Evolutionary conservation across 2,113 vertebrate species (phyloP).

Genomic region (Psilopogon haemacephalus): DNA sequence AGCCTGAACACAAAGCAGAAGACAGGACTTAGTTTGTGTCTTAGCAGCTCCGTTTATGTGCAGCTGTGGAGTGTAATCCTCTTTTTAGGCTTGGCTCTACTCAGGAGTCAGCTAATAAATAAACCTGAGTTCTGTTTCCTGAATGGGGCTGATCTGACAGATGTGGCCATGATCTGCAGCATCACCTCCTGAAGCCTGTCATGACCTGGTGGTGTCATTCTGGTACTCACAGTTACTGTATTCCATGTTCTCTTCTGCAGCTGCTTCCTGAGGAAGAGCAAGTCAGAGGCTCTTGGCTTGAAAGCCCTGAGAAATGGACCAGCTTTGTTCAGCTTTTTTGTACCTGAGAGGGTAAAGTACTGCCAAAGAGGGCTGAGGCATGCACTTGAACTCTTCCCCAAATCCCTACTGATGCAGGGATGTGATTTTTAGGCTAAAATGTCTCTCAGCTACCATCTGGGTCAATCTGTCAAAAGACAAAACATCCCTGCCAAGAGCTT

Average conservation of each 20-base stretch:
- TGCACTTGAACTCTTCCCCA: neutral
- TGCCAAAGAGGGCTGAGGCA: neutral
- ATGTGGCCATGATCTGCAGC: neutral
- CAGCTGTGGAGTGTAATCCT: neutral
- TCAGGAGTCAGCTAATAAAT: neutral
- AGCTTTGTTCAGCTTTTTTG: neutral
- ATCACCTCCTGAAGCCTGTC: neutral
- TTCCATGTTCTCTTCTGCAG: neutral
- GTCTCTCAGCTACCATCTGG: neutral
- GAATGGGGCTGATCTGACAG: neutral
- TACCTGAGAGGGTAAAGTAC: neutral
- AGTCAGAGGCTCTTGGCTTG: neutral
- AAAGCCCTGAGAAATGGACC: conserved; percentile 12
- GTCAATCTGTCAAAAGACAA: neutral
- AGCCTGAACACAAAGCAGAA: neutral
- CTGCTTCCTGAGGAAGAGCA: neutral
- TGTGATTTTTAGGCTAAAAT: neutral
- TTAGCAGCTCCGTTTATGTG: neutral
- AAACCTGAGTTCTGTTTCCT: neutral
- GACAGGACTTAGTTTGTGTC: neutral
- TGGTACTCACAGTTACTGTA: neutral
- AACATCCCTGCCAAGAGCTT: neutral
- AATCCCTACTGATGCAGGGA: neutral
- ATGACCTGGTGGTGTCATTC: neutral
- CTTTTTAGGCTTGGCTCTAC: neutral